phyloP scores from a whole-genome alignment of 2,113 vertebrate species.

The Lichenostomus cassidix region DNA sequence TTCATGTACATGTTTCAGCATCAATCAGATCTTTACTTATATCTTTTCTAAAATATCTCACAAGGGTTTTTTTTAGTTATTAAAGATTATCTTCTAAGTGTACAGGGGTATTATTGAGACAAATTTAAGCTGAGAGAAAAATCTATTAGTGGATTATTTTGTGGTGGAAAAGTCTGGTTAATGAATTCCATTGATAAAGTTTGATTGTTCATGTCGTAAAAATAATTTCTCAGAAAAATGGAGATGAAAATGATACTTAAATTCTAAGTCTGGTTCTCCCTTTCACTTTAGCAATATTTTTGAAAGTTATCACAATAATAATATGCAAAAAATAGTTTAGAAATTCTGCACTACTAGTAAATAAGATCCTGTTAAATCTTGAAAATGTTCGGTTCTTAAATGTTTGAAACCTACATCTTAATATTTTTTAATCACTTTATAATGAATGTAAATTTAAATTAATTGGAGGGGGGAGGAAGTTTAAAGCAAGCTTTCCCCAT shows the following conservation, averaged over 20 bases:
- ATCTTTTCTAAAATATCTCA: neutral
- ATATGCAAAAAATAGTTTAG: neutral
- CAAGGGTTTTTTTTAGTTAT: neutral
- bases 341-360: neutral
- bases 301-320: neutral
- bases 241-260: neutral
- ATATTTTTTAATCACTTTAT: neutral
- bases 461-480: neutral
- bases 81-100: neutral
- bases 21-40: neutral
- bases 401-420: neutral
- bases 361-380: conserved; percentile 5
- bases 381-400: neutral
- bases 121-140: neutral
- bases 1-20: neutral
- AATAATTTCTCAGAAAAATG: neutral
- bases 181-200: neutral
- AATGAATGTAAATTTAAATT: neutral
- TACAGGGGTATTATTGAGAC: neutral
- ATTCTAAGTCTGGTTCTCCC: neutral
- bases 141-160: neutral
- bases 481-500: neutral
- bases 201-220: conserved; percentile 7
- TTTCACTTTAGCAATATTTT: conserved; percentile 14
- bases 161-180: neutral